Conservation (phyloP, 2,888 invertebrate genomes). For the Lithosia quadra region DNA sequence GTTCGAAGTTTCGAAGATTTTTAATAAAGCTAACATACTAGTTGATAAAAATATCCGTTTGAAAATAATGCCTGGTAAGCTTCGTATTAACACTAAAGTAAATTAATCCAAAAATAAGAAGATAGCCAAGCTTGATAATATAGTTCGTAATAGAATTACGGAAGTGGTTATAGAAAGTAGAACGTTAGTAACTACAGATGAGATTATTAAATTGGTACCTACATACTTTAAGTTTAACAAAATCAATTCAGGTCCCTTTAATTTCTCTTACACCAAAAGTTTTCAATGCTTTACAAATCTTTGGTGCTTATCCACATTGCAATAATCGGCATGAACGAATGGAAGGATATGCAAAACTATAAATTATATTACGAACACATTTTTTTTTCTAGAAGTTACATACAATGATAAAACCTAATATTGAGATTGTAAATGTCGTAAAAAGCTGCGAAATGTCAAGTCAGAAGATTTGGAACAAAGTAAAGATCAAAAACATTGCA, state of each 20-base stretch:
- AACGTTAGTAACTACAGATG: conserved; percentile 79
- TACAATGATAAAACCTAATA: conserved; percentile 78
- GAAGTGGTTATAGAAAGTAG: conserved; percentile 70
- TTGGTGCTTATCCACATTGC: conserved; percentile 85
- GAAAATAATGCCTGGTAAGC: conserved; percentile 65
- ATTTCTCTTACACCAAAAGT: conserved; percentile 86
- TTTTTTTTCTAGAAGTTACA: conserved; percentile 74
- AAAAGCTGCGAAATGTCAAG: conserved; percentile 83
- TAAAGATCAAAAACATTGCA: conserved; percentile 31
- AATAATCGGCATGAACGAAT: conserved; percentile 79
- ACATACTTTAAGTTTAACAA: conserved; percentile 80
- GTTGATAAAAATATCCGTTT: conserved; percentile 58
- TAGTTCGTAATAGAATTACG: conserved; percentile 71
- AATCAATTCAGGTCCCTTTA: conserved; percentile 86
- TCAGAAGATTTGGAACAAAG: conserved; percentile 74
- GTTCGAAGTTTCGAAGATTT: conserved; percentile 69
- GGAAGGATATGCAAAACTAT: conserved; percentile 72
- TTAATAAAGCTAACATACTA: conserved; percentile 59
- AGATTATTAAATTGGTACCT: conserved; percentile 86
- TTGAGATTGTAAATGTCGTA: conserved; percentile 83
- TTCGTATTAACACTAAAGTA: conserved; percentile 74
- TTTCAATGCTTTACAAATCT: conserved; percentile 83
- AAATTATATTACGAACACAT: conserved; percentile 83
- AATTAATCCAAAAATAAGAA: conserved; percentile 78
- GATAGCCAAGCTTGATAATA: conserved; percentile 66